Percentiles rank a stretch among this genome's conserved stretches.
Evolutionary conservation across 2,113 vertebrate genomes (phyloP).

Genomic region (Vidua macroura): DNA sequence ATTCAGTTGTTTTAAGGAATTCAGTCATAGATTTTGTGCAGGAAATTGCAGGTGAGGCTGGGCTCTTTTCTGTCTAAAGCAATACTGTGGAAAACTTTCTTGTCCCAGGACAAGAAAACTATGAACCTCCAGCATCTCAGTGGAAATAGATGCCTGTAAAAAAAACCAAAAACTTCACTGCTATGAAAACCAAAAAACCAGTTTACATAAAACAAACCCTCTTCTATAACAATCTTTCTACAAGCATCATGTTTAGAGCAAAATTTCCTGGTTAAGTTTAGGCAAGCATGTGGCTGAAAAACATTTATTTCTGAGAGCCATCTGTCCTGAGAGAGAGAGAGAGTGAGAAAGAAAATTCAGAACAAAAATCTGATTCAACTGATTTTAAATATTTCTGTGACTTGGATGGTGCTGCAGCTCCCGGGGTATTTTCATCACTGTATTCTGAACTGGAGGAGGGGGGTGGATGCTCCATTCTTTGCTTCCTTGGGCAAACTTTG

Average conservation of each 20-base stretch:
- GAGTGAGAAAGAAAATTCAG: constrained; percentile 40
- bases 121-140: neutral
- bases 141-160: neutral
- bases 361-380: constrained; percentile 31
- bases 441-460: constrained; percentile 8
- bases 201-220: neutral
- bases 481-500: constrained; percentile 65
- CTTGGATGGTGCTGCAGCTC: constrained; percentile 24
- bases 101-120: neutral
- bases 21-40: neutral
- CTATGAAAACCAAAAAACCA: neutral
- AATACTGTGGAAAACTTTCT: neutral
- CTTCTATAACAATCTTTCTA: neutral
- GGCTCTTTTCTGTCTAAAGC: neutral
- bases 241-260: neutral
- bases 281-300: constrained; percentile 16
- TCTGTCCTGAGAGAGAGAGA: constrained; percentile 20
- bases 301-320: constrained; percentile 40
- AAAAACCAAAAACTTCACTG: neutral
- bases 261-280: neutral
- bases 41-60: neutral
- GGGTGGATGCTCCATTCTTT: constrained; percentile 7
- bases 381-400: constrained; percentile 34
- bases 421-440: constrained; percentile 33
- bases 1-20: neutral